Percentiles rank a stretch among this genome's conserved stretches.
Evolutionary conservation across 2,888 invertebrate species (phyloP).

Genomic region (Lepidochrysops patricia): DNA sequence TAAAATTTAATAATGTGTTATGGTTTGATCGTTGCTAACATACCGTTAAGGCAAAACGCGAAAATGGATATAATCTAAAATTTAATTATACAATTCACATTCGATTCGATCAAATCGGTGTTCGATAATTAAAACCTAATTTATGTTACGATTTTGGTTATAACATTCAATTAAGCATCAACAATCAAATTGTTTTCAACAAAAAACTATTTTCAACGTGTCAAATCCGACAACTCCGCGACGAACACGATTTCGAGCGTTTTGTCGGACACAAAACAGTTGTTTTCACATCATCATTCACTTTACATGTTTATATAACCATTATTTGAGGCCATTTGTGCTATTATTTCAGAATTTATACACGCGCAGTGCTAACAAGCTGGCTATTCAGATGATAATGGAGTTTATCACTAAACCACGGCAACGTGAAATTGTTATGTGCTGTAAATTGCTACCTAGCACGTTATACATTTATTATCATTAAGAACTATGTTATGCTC

Average conservation of each 20-base stretch:
- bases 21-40: background rate
- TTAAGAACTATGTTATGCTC: background rate
- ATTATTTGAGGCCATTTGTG: constrained; percentile 6
- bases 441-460: constrained; percentile 9
- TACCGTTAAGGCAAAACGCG: background rate
- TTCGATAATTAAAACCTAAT: background rate
- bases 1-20: background rate
- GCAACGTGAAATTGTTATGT: constrained; percentile 6
- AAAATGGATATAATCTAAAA: background rate
- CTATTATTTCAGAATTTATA: constrained; percentile 6
- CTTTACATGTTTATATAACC: constrained; percentile 7
- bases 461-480: constrained; percentile 4
- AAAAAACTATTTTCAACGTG: background rate
- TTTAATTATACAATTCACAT: background rate
- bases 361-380: constrained; percentile 7
- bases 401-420: constrained; percentile 11
- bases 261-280: background rate
- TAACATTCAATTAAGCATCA: background rate
- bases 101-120: background rate
- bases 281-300: constrained; percentile 4
- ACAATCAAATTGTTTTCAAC: background rate
- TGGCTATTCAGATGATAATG: constrained; percentile 10
- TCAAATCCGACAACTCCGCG: background rate
- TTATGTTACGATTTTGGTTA: background rate
- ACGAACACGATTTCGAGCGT: background rate